Conservation (phyloP, 1,140 invertebrate species). For the Drosophila arawakana region DNA sequence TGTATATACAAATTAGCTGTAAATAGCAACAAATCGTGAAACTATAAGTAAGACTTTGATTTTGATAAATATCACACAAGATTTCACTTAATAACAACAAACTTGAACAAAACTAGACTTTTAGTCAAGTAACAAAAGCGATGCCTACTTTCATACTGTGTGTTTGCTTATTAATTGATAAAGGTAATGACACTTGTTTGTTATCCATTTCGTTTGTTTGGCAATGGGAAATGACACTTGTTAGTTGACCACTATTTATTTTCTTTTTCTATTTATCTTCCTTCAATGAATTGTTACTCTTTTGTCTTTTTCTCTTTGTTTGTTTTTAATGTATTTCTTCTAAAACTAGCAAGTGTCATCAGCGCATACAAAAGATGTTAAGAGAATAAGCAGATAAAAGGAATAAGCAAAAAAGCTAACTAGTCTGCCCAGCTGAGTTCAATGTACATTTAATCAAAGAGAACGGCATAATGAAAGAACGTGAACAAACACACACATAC, state of each 20-base stretch:
- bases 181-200: conserved; percentile 10
- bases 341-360: conserved; percentile 36
- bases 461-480: conserved; percentile 65
- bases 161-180: not conserved
- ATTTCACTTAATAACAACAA: conserved; percentile 36
- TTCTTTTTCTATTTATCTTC: not conserved
- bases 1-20: conserved; percentile 85
- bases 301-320: not conserved
- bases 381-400: conserved; percentile 32
- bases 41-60: conserved; percentile 30
- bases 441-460: conserved; percentile 83
- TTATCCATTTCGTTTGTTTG: not conserved
- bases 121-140: conserved; percentile 16
- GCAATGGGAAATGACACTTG: not conserved
- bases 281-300: not conserved
- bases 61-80: conserved; percentile 41
- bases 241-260: not conserved
- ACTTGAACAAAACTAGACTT: conserved; percentile 38
- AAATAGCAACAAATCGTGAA: conserved; percentile 12
- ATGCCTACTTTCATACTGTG: conserved; percentile 18
- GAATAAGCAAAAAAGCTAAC: conserved; percentile 21
- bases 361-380: conserved; percentile 26
- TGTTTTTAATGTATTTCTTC: not conserved
- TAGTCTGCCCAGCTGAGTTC: conserved; percentile 64
- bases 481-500: conserved; percentile 56